Evolutionary conservation across 2,797 vertebrate species (phyloP).

Genomic region (Lepilemur ruficaudatus): DNA sequence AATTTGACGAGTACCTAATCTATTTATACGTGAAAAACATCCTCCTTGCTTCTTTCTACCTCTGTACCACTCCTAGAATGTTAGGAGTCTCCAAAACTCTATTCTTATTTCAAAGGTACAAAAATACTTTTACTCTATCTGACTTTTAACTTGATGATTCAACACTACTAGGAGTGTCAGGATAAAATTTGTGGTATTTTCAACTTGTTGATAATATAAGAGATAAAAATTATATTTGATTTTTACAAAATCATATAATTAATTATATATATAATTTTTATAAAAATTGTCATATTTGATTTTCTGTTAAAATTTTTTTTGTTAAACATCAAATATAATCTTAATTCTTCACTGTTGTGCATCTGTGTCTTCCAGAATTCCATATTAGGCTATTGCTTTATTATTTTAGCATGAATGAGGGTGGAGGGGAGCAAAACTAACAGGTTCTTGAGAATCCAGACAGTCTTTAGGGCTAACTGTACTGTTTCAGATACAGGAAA

Average conservation of each 20-base stretch:
- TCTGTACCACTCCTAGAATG: background rate
- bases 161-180: background rate
- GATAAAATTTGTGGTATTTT: background rate
- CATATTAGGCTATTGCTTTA: background rate
- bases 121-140: background rate
- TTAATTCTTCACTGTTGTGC: background rate
- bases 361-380: background rate
- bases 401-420: background rate
- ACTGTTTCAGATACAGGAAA: slow-evolving; percentile 3
- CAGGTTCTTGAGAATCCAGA: background rate
- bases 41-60: accelerated
- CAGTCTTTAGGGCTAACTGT: background rate
- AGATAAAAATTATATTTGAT: background rate
- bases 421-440: no score
- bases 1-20: background rate
- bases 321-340: background rate
- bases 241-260: no score
- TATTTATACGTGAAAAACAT: background rate
- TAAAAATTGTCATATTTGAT: no score
- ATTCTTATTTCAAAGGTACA: background rate
- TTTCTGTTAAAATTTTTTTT: no score
- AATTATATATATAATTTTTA: no score
- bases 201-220: background rate
- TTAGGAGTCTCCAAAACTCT: background rate
- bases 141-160: background rate